Evolutionary conservation across 2,888 invertebrate genomes (phyloP), one percentile per base, ranked within the genome.

Genomic region (Mythimna impura): DNA sequence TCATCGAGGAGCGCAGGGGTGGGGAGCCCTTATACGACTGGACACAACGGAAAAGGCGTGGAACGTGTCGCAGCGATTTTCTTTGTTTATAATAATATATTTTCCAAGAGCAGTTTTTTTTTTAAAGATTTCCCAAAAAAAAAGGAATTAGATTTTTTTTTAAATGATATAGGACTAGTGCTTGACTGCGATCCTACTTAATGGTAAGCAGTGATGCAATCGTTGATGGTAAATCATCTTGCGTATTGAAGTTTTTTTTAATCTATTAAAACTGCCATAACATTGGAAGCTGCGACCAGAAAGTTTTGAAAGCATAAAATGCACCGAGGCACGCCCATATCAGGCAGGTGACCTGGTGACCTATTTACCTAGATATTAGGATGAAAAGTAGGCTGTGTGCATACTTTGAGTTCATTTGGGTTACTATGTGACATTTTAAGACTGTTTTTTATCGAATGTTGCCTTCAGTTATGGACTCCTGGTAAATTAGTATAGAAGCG

Each of bases 341-440:
- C 34, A 14, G 6, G 17, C 34, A 14, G 6, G 17, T 3, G 75
- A 76, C 77, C 64, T 2, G 40, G 7, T 71, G 58, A 54, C 77
- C 77, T 22, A 64, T 47, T 76, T 64, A 60, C 76, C 77, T 60
- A 71, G 22, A 55, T 76, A 63, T 20, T 30, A 14, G 36, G 64
- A 50, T 64, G 22, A 70, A 63, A 64, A 54, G 58, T 76, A 60
- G 76, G 20, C 43, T 20, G n/a, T 20, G 9, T 47, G 72, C 43
- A 55, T 60, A 30, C 17, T 25, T 64, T 20, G 14, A 22, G 20
- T 22, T 57, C 22, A 43, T 43, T 22, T 25, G 2, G 12, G 3
- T n/a, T n/a, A n/a, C 6, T 25, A 36, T 3, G 1, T 22, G 47
- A 30, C 0, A 6, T 17, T 30, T 54, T 7, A 20, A 7, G 2